phyloP scores from a whole-genome alignment of 2,797 vertebrate genomes.

The Tapera naevia region DNA sequence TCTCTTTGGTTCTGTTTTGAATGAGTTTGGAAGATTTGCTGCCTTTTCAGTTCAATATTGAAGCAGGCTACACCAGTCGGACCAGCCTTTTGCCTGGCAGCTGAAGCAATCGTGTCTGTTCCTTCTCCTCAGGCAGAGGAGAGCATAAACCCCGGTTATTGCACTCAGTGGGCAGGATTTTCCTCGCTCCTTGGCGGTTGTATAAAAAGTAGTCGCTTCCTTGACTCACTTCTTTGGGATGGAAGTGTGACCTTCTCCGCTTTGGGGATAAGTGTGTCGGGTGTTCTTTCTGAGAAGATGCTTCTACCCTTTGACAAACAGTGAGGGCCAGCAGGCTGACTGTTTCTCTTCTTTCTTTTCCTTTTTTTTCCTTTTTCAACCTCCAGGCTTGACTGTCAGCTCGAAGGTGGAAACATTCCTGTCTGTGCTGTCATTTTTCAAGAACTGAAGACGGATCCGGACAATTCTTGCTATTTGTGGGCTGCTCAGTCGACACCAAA shows the following conservation, averaged over 20 bases:
- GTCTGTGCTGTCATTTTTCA: conserved; percentile 93
- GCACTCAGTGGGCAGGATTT: background rate
- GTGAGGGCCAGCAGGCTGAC: background rate
- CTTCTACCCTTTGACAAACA: background rate
- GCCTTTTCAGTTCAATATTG: background rate
- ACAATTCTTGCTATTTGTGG: conserved; percentile 98
- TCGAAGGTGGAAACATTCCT: conserved; percentile 91
- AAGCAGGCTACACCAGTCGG: background rate
- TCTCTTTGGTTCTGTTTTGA: background rate
- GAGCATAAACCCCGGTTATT: background rate
- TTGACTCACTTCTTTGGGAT: background rate
- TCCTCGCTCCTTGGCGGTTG: background rate
- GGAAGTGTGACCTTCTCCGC: background rate
- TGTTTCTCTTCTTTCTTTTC: background rate
- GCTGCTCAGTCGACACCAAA: conserved; percentile 94
- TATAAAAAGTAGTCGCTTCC: background rate
- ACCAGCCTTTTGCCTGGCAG: background rate
- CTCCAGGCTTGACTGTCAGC: conserved; percentile 87
- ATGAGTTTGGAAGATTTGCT: background rate
- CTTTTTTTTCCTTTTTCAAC: background rate
- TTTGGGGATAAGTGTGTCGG: too few relatives aligned
- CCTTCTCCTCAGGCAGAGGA: background rate
- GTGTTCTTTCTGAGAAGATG: background rate
- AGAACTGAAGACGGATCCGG: conserved; percentile 96
- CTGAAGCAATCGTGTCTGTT: background rate